Base-by-base conservation (phyloP, 2,113 vertebrate species). In the zebrafish (Danio rerio) region DNA sequence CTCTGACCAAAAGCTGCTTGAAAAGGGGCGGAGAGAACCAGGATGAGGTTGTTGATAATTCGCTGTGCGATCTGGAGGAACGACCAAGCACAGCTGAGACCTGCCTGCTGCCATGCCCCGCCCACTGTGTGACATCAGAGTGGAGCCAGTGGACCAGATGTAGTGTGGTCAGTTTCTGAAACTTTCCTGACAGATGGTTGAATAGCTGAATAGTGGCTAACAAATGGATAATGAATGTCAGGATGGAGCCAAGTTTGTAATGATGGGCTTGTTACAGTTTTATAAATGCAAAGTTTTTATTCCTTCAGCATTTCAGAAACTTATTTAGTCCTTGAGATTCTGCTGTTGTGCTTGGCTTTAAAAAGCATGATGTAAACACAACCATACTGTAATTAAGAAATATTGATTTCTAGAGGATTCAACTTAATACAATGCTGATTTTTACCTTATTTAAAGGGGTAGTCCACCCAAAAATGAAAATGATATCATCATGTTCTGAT, bases 71-170 rank as follows among this genome's bases (percentile, higher is more conserved):
- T 68, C 89, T 92, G 47, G 86, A 88, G 9, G 93, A 94, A 66
- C 85, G 82, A 9, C 95, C 94, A 11, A 81, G 88, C 0, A 79
- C 72, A 53, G 84, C 43, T 9, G 95, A 93, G 80, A 83, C 89
- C 63, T 97, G 96, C 45, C 90, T 84, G 21, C 86, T 96, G 43
- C 91, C 93, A 40, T 96, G 96, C 78, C 93, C 96, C 80, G 90
- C 62, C 20, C 94, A 96, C 74, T 97, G 96, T 72, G 95, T 95
- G 5, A 91, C 96, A 91, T 96, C 96, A 42, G 89, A 94, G 13
- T 96, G 96, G 96, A 94, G 94, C 55, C 88, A 87, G 5, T 97
- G 96, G 96, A 96, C 91, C 89, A 85, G 58, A 0, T 97, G 96
- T 68, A 91, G 94, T 0, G 89, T 94, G 94, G 96, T 97, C 91